Percentiles rank a stretch among this genome's conserved stretches.
Conservation (phyloP, 2,797 vertebrate genomes). For the Brachymystax lenok region DNA sequence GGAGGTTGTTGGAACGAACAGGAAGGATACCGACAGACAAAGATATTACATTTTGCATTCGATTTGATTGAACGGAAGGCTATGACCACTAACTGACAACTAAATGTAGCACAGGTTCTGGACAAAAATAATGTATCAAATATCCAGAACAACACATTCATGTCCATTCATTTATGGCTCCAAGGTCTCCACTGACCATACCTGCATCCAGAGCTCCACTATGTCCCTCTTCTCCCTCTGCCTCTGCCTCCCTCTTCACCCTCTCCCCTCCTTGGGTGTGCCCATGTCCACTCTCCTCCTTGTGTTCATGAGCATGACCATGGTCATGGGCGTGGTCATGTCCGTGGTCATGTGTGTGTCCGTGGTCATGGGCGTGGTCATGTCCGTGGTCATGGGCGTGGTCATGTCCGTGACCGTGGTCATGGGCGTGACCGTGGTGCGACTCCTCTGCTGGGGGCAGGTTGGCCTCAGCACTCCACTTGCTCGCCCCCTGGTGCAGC, state of each 20-base stretch:
- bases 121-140: no score
- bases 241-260: slow-evolving; percentile 55
- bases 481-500: slow-evolving; percentile 81
- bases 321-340: slow-evolving; percentile 45
- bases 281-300: slow-evolving; percentile 42
- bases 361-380: slow-evolving; percentile 33
- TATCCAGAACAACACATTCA: not conserved
- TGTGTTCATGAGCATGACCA: slow-evolving; percentile 29
- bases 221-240: slow-evolving; percentile 73
- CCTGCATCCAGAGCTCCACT: slow-evolving; percentile 87
- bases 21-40: not conserved
- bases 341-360: slow-evolving; percentile 12
- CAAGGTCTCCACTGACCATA: slow-evolving; percentile 42
- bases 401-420: slow-evolving; percentile 34
- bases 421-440: slow-evolving; percentile 13
- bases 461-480: slow-evolving; percentile 80
- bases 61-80: not conserved
- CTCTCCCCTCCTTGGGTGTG: slow-evolving; percentile 50
- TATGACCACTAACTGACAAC: not conserved
- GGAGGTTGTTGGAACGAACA: not conserved
- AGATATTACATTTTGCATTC: not conserved
- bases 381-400: slow-evolving; percentile 39
- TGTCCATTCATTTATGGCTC: not conserved
- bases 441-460: slow-evolving; percentile 48
- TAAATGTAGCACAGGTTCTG: no score